A percentile compares a stretch with the other conserved stretches of the same genome.
Evolutionary conservation across 35 echinoderm and acorn worm genomes (phyloP).

Genomic region (Heliocidaris erythrogramma): DNA sequence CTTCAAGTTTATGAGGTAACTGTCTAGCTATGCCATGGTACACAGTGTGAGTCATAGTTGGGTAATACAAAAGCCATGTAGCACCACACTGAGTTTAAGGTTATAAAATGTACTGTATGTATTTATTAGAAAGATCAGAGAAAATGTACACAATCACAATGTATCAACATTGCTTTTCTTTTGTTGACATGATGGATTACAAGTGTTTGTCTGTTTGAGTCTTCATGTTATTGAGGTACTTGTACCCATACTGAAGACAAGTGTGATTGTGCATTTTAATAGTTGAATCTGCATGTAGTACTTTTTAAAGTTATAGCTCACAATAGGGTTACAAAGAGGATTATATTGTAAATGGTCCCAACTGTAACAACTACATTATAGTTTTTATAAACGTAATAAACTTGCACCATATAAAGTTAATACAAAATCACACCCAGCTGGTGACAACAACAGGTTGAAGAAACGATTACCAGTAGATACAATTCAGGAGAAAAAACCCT

Average conservation of each 20-base stretch:
- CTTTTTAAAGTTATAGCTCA: no score
- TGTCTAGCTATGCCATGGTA: background rate
- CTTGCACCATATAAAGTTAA: no score
- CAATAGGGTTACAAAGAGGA: no score
- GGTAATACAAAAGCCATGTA: background rate
- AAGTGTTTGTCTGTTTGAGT: background rate
- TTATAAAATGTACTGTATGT: background rate
- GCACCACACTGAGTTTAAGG: background rate
- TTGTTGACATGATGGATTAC: background rate
- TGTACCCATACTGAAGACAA: background rate
- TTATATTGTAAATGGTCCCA: no score
- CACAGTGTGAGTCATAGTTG: background rate
- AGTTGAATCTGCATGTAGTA: no score
- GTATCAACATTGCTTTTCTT: background rate
- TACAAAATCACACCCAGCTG: no score
- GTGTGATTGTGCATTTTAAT: background rate
- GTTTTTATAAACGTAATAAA: no score
- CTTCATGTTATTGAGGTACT: background rate
- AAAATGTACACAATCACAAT: background rate
- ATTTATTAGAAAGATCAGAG: background rate
- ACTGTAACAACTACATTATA: no score
- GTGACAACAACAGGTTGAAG: no score
- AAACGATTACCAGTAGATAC: no score
- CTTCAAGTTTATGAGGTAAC: background rate
- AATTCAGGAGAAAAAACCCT: no score